A percentile compares a stretch with the other conserved stretches of the same genome.
phyloP scores from a whole-genome alignment of 2,888 invertebrate species.

The Chorisops tibialis region DNA sequence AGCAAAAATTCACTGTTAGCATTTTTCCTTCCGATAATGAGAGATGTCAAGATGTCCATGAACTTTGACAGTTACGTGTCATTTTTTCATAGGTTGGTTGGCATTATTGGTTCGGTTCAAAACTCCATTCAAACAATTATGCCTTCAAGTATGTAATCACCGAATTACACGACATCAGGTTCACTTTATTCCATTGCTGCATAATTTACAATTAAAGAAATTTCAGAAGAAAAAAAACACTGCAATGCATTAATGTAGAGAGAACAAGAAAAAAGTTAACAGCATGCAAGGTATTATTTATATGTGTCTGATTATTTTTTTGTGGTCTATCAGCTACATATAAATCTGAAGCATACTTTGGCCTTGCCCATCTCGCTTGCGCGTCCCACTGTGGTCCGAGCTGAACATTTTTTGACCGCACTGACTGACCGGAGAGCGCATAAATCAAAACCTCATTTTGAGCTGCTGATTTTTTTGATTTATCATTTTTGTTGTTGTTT shows the following conservation, averaged over 20 bases:
- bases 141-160: no score
- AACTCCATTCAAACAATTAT: no score
- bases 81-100: background rate
- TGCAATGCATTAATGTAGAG: background rate
- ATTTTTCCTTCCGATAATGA: constrained; percentile 2
- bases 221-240: background rate
- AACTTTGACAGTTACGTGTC: constrained; percentile 7
- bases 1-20: no score
- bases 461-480: constrained; percentile 16
- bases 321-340: background rate
- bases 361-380: background rate
- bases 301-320: background rate
- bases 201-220: constrained; percentile 5
- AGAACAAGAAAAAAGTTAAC: background rate
- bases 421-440: background rate
- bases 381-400: background rate
- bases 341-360: background rate
- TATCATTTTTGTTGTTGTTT: background rate
- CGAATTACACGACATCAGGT: no score
- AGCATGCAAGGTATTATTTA: background rate
- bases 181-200: background rate
- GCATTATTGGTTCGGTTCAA: no score
- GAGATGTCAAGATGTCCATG: constrained; percentile 1
- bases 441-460: background rate
- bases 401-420: no score